These are phyloP conservation scores for Chaetoderma sp. DNA, from an alignment of 2,888 invertebrate genomes.

Conservation along the genomic window DNA sequence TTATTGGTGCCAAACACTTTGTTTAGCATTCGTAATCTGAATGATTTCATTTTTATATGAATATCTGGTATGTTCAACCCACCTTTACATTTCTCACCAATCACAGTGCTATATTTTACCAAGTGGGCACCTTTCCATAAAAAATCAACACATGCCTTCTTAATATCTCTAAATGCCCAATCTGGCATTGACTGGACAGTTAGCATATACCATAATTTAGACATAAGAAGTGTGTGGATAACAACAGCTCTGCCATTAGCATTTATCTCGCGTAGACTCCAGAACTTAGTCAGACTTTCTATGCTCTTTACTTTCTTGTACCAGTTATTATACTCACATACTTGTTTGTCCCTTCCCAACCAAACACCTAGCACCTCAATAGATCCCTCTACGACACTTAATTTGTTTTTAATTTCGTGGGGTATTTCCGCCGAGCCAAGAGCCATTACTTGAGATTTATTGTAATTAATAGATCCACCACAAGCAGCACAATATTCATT, in stretches of 20 bases:
- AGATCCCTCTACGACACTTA: neutral
- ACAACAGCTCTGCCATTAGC: neutral
- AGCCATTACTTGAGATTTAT: neutral
- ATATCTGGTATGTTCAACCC: neutral
- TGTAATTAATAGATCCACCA: constrained; percentile 27
- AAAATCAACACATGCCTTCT: neutral
- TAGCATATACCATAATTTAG: neutral
- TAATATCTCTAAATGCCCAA: neutral
- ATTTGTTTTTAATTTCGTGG: no score
- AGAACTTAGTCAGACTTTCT: neutral
- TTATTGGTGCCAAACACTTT: neutral
- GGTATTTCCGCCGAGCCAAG: no score
- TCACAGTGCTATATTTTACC: neutral
- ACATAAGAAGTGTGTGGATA: neutral
- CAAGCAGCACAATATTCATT: constrained; percentile 17
- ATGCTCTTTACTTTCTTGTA: neutral
- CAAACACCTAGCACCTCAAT: constrained; percentile 1
- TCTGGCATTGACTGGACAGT: neutral
- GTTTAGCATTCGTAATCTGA: neutral
- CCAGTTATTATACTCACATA: neutral
- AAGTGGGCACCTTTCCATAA: neutral
- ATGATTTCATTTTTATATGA: neutral
- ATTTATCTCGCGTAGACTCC: neutral
- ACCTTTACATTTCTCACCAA: neutral
- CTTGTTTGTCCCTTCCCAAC: neutral